Base-by-base conservation (phyloP, 1,140 invertebrate genomes). In the Hylaeus volcanicus region DNA sequence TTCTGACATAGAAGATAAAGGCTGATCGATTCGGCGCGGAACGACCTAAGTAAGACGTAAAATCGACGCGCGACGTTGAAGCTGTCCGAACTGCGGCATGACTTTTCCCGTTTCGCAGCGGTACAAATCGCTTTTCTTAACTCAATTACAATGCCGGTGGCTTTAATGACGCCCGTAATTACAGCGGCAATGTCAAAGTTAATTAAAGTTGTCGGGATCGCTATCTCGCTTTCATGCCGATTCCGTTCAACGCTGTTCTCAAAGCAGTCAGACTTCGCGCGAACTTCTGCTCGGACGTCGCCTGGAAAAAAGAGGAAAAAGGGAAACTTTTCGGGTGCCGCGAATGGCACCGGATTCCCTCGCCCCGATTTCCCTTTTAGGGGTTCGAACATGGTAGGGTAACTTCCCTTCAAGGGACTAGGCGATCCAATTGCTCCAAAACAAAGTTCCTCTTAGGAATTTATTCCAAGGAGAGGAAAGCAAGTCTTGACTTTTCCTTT, bases 171-270 rank as follows among this genome's bases (percentile, higher is more conserved):
- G 82, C 78, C 58, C 82, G 75, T 82, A 87, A 87, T 87, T 87
- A 84, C 82, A 79, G 63, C 85, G 85, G 86, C 86, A 87, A 87
- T 87, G 86, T 87, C 86, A 87, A 87, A 87, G 86, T 87, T 87
- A 87, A 87, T 87, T 87, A 87, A 87, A 87, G 78, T 87, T 86
- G 86, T 87, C 79, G 86, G 26, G 86, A 87, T 87, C 82, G 79
- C 85, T 86, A 87, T 87, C 86, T 86, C 63, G 86, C 85, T 87
- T 87, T 87, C 86, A 81, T 87, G 86, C 74, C 74, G 84, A 81
- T 68, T 76, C 76, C 81, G 65, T 64, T 81, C 85, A 73, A 53
- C 83, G 83, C 48, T 41, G 48, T 86, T 86, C 72, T 79, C 51
- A 70, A 63, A 72, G 61, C 43, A 66, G 41, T 53, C 72, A 63